Percentiles rank a stretch among this genome's conserved stretches.
These are phyloP conservation scores for Deilephila elpenor DNA, from an alignment of 2,888 invertebrate species.

Conservation along the genomic window DNA sequence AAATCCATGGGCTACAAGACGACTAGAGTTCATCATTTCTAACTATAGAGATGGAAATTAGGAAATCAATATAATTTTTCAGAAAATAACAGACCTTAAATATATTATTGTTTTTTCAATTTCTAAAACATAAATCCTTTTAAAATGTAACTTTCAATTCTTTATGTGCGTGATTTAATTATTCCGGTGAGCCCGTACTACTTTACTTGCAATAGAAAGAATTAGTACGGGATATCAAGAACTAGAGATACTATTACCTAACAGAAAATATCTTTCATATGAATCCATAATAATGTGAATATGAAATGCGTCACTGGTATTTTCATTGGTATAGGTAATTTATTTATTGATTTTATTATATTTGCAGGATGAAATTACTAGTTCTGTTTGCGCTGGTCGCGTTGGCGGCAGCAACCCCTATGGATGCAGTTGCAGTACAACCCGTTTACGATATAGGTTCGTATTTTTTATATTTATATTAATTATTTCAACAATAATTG, in stretches of 20 bases:
- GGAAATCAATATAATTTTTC: too few relatives aligned
- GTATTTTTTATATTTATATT: not conserved
- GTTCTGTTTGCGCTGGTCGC: slow-evolving; percentile 23
- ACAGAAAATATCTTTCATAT: not conserved
- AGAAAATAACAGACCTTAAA: too few relatives aligned
- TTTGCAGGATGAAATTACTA: slow-evolving; percentile 31
- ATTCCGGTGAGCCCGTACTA: not conserved
- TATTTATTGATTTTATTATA: not conserved
- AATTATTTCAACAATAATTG: too few relatives aligned
- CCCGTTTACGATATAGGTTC: slow-evolving; percentile 10
- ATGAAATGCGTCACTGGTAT: not conserved
- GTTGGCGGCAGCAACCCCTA: slow-evolving; percentile 27
- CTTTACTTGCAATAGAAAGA: too few relatives aligned
- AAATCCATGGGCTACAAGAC: too few relatives aligned
- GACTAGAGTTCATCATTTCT: too few relatives aligned
- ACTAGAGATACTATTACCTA: not conserved
- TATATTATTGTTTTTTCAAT: too few relatives aligned
- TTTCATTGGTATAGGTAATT: not conserved
- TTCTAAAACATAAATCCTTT: too few relatives aligned
- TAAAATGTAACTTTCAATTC: too few relatives aligned
- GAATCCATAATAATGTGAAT: not conserved
- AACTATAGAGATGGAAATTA: too few relatives aligned
- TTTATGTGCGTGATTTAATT: too few relatives aligned
- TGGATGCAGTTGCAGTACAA: not conserved
- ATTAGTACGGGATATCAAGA: too few relatives aligned